Percentiles rank a stretch among this genome's conserved stretches.
Evolutionary conservation across 2,113 vertebrate species (phyloP).

Genomic region (Riparia riparia): DNA sequence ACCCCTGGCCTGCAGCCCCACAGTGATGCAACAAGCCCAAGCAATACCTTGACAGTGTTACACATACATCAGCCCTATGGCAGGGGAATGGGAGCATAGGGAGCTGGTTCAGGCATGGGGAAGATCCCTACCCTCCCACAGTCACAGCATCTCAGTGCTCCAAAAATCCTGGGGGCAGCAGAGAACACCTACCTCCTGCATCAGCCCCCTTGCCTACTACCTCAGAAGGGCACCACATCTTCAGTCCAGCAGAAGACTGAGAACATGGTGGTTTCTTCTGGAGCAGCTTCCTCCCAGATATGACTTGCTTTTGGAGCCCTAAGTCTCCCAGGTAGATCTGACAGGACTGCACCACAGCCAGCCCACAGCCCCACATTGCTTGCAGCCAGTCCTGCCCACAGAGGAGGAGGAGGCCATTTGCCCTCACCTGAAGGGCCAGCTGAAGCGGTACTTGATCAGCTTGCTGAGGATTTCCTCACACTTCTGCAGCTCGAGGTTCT

Average conservation of each 20-base stretch:
- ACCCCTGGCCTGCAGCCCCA: neutral
- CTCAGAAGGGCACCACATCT: neutral
- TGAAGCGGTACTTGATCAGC: conserved; percentile 91
- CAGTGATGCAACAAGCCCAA: neutral
- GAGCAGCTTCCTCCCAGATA: neutral
- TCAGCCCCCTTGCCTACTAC: neutral
- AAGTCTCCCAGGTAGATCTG: fast-evolving
- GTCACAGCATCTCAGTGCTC: neutral
- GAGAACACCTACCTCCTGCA: neutral
- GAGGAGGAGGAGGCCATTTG: neutral
- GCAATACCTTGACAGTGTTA: fast-evolving
- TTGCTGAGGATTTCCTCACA: conserved; percentile 94
- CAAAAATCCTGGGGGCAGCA: neutral
- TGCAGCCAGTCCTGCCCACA: fast-evolving
- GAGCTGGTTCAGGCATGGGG: neutral
- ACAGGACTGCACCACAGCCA: neutral
- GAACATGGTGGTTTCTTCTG: neutral
- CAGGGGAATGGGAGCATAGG: fast-evolving
- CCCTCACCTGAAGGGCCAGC: conserved; percentile 96
- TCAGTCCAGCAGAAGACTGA: neutral
- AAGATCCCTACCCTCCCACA: fast-evolving
- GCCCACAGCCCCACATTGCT: neutral
- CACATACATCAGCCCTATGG: neutral
- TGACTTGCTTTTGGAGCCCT: neutral
- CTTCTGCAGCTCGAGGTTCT: conserved; percentile 88